These are phyloP conservation scores for Phlogophora meticulosa DNA, from an alignment of 2,888 invertebrate species.

Conservation along the genomic window DNA sequence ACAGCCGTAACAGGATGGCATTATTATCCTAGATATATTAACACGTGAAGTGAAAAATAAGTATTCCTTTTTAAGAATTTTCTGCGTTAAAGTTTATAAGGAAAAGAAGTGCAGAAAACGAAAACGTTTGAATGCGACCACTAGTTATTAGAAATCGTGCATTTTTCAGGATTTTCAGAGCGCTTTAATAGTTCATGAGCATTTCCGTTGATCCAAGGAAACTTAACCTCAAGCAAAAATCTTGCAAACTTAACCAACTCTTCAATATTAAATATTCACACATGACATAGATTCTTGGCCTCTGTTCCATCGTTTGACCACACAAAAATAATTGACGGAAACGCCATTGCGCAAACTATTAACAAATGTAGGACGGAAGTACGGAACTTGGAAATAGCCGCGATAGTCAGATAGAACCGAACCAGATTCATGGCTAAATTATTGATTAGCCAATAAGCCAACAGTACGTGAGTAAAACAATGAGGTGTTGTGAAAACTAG, in stretches of 20 bases:
- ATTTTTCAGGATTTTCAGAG: too few relatives aligned
- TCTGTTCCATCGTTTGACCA: constrained; percentile 35
- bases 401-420: constrained; percentile 33
- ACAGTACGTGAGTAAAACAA: constrained; percentile 48
- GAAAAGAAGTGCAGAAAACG: too few relatives aligned
- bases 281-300: constrained; percentile 8
- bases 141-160: too few relatives aligned
- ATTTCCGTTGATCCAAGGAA: too few relatives aligned
- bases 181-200: too few relatives aligned
- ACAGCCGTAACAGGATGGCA: too few relatives aligned
- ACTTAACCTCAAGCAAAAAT: not conserved
- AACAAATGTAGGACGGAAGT: constrained; percentile 54
- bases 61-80: too few relatives aligned
- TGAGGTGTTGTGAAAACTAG: constrained; percentile 47
- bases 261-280: not conserved
- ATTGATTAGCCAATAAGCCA: constrained; percentile 39
- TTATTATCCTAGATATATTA: too few relatives aligned
- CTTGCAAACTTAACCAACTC: not conserved
- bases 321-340: constrained; percentile 55
- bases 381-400: constrained; percentile 43
- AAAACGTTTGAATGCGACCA: too few relatives aligned
- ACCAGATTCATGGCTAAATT: constrained; percentile 29
- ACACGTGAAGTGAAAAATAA: too few relatives aligned
- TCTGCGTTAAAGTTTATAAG: too few relatives aligned
- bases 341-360: constrained; percentile 50